Percentiles rank a stretch among this genome's conserved stretches.
Conservation (phyloP, 2,888 invertebrate species). For the Drosophila lutescens region DNA sequence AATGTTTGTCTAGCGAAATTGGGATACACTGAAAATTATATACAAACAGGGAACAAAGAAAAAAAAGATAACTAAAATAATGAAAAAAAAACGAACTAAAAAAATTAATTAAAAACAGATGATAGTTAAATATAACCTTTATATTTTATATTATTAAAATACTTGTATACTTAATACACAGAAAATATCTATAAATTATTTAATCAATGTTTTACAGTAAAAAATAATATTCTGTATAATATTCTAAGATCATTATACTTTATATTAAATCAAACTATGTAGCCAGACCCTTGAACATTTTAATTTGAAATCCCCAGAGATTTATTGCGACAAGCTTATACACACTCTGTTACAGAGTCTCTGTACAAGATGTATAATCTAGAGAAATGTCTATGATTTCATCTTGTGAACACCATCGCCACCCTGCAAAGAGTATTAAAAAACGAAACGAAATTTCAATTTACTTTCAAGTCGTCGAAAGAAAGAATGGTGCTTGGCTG, state of each 20-base stretch:
- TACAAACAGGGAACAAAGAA: no score
- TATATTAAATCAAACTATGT: background rate
- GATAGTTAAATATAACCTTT: no score
- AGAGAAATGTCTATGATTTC: conserved; percentile 7
- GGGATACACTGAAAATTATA: conserved; percentile 2
- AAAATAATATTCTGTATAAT: no score
- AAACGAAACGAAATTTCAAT: conserved; percentile 49
- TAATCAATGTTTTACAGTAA: no score
- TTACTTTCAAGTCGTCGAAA: conserved; percentile 40
- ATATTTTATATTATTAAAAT: no score
- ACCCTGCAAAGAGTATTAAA: conserved; percentile 27
- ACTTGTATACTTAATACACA: no score
- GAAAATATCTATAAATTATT: no score
- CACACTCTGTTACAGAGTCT: background rate
- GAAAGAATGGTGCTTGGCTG: conserved; percentile 21
- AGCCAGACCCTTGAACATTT: background rate
- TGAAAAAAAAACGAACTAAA: no score
- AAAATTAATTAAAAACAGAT: no score
- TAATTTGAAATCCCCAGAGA: background rate
- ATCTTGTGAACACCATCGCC: conserved; percentile 2
- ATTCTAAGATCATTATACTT: no score
- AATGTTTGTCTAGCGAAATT: background rate
- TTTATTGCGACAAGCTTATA: background rate
- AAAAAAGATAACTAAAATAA: no score
- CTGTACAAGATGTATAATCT: conserved; percentile 3